phyloP scores from a whole-genome alignment of 2,797 vertebrate species.

The Numenius phaeopus region DNA sequence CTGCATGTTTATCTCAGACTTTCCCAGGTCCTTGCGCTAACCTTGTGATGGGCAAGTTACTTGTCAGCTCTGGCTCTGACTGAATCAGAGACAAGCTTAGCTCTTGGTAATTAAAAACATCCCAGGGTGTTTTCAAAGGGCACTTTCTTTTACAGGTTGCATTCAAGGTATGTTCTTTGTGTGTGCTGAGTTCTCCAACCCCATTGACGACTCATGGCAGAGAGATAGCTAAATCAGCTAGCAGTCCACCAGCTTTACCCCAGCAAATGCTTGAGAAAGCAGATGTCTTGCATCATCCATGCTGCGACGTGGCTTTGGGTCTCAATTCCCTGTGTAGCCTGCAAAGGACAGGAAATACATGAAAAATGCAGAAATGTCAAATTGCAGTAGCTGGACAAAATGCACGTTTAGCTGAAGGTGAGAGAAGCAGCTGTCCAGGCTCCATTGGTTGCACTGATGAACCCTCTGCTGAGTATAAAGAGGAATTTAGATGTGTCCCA shows the following conservation, averaged over 20 bases:
- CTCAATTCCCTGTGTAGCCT: neutral
- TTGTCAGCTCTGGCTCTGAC: neutral
- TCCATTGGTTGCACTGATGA: neutral
- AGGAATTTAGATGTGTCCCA: neutral
- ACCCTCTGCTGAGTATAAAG: neutral
- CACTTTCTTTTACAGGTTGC: neutral
- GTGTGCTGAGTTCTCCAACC: neutral
- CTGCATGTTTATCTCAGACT: neutral
- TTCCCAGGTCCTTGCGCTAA: neutral
- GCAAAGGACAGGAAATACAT: neutral
- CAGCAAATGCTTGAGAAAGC: neutral
- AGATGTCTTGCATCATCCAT: rapidly evolving
- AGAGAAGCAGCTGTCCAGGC: neutral
- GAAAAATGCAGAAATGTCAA: neutral
- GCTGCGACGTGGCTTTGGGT: neutral
- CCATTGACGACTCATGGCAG: neutral
- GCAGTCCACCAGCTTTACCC: neutral
- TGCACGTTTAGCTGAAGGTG: rapidly evolving
- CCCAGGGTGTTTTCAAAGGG: neutral
- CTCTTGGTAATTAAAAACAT: neutral
- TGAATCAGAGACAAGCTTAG: neutral
- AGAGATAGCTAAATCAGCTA: neutral
- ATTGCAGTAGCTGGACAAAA: neutral
- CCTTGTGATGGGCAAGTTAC: neutral
- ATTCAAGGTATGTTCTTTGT: neutral